Conservation (phyloP, 2,113 vertebrate genomes). For the Callithrix jacchus region DNA sequence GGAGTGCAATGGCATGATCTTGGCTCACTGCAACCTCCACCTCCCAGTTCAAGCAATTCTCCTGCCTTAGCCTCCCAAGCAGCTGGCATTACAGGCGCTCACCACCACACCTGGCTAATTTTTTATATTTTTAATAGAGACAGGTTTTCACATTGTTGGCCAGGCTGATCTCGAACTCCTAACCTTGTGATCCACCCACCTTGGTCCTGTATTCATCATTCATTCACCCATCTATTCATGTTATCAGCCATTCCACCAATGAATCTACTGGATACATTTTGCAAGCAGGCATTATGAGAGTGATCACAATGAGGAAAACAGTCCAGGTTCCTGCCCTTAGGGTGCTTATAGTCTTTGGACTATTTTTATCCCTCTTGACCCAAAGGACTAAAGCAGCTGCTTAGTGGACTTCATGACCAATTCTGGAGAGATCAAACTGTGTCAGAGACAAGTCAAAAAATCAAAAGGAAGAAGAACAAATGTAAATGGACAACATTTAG, state of each 20-base stretch:
- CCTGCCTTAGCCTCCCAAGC: too few relatives aligned
- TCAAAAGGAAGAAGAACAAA: neutral
- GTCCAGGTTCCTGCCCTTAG: neutral
- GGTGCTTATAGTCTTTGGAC: neutral
- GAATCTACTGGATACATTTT: neutral
- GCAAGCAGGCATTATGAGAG: neutral
- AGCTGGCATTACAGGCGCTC: too few relatives aligned
- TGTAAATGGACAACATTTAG: neutral
- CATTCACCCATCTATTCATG: neutral
- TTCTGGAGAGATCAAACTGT: neutral
- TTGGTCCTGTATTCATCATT: rapidly evolving
- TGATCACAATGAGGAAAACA: neutral
- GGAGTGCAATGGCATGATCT: too few relatives aligned
- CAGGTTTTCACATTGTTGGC: too few relatives aligned
- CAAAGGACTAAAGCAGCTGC: neutral
- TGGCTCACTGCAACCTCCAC: too few relatives aligned
- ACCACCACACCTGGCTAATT: too few relatives aligned
- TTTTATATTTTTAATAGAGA: too few relatives aligned
- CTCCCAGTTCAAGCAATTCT: too few relatives aligned
- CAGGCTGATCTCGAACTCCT: too few relatives aligned
- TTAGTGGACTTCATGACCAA: neutral
- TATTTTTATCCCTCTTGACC: neutral
- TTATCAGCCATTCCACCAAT: neutral
- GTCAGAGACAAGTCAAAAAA: neutral
- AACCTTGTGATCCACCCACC: too few relatives aligned